phyloP scores from a whole-genome alignment of 2,113 vertebrate species.

The Pomatostomus ruficeps region DNA sequence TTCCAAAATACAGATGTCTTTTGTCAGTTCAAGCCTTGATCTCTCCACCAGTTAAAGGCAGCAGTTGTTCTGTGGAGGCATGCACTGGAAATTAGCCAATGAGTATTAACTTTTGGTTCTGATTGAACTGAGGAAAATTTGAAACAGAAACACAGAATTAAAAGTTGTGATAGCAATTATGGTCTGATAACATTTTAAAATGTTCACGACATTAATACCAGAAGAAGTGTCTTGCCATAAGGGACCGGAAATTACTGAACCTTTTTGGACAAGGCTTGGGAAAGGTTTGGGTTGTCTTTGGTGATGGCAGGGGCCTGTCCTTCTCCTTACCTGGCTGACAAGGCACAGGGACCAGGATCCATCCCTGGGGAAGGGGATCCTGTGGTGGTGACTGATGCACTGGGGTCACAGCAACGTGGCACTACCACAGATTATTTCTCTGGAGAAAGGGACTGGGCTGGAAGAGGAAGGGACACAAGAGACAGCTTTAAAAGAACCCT shows the following conservation, averaged over 20 bases:
- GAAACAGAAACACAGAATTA: conserved; percentile 38
- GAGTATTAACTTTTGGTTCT: conserved; percentile 57
- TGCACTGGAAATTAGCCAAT: conserved; percentile 43
- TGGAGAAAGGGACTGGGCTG: not conserved
- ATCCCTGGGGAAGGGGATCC: not conserved
- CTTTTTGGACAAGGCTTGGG: not conserved
- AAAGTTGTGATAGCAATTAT: not conserved
- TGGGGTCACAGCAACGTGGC: not conserved
- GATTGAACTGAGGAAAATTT: conserved; percentile 37
- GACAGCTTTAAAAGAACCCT: not conserved
- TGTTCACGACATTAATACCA: not conserved
- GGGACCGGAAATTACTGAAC: not conserved
- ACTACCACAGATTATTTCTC: not conserved
- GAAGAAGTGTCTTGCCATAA: not conserved
- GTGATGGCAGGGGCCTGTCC: not conserved
- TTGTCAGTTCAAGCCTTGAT: conserved; percentile 58
- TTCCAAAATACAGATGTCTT: conserved; percentile 62
- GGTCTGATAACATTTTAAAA: not conserved
- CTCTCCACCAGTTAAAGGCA: conserved; percentile 56
- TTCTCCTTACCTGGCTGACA: not conserved
- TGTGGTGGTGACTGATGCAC: not conserved
- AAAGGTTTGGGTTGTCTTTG: not conserved
- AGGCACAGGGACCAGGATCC: not conserved
- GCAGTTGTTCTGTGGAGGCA: conserved; percentile 43
- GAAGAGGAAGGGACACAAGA: not conserved